phyloP scores from a whole-genome alignment of 2,113 vertebrate genomes.

The human (Homo sapiens) region DNA sequence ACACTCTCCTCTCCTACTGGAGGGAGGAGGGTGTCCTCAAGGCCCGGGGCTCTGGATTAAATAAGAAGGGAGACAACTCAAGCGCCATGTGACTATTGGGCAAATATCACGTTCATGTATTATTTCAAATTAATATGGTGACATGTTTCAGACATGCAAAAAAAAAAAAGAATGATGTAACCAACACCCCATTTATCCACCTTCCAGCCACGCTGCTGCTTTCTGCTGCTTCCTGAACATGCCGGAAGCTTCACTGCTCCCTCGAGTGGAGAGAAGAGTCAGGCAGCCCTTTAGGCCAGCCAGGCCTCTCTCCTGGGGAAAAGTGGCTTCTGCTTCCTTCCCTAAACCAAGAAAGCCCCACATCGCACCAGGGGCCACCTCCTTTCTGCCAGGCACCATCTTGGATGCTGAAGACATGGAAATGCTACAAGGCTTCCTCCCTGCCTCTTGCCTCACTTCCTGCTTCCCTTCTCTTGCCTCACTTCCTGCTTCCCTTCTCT shows the following conservation, averaged over 20 bases:
- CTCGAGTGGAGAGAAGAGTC: neutral
- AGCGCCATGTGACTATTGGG: neutral
- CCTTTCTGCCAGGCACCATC: neutral
- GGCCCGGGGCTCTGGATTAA: neutral
- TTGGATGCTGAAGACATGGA: neutral
- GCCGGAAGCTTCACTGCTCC: neutral
- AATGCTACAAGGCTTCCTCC: neutral
- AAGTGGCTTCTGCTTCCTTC: neutral
- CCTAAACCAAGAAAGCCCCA: neutral
- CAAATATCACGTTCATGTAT: neutral
- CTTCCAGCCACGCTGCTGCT: neutral
- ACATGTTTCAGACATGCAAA: neutral
- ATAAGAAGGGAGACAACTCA: neutral
- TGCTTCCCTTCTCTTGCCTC: too few relatives aligned
- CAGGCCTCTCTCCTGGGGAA: neutral
- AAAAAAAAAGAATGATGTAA: neutral
- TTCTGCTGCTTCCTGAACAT: neutral
- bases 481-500: neutral
- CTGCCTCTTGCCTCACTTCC: neutral
- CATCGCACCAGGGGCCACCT: neutral
- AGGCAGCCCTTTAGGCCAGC: neutral
- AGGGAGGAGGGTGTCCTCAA: neutral
- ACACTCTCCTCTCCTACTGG: neutral
- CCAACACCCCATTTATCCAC: fast-evolving
- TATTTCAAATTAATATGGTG: neutral